phyloP scores from a whole-genome alignment of 1,140 invertebrate species.

The Zaprionus capensis region DNA sequence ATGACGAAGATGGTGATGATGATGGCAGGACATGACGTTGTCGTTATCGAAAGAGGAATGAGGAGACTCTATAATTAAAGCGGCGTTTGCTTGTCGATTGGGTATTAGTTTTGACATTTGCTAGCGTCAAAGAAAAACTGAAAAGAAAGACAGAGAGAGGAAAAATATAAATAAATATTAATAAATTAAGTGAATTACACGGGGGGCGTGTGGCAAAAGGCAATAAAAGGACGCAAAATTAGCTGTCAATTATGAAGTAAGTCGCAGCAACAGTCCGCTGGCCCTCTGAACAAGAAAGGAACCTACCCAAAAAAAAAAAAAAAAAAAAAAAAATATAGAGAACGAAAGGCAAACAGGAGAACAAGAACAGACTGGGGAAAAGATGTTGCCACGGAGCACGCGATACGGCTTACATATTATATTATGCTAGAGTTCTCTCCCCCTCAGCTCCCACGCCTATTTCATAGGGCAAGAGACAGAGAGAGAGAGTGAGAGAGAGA shows the following conservation, averaged over 20 bases:
- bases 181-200: constrained; percentile 63
- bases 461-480: background rate
- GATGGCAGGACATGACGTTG: background rate
- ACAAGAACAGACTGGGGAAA: background rate
- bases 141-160: background rate
- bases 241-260: constrained; percentile 74
- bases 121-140: background rate
- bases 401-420: constrained; percentile 48
- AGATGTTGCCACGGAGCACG: constrained; percentile 53
- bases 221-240: constrained; percentile 66
- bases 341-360: background rate
- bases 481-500: background rate
- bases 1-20: background rate
- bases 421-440: constrained; percentile 27
- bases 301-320: background rate
- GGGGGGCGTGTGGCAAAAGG: constrained; percentile 34
- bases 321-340: background rate
- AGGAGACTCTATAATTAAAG: constrained; percentile 36
- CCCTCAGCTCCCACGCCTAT: background rate
- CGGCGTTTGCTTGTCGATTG: constrained; percentile 21
- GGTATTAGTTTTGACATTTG: constrained; percentile 51
- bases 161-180: constrained; percentile 60
- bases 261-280: constrained; percentile 13
- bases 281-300: background rate
- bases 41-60: background rate